Percentiles rank a stretch among this genome's conserved stretches.
These are phyloP conservation scores for Australoheros facetus DNA, from an alignment of 2,797 vertebrate genomes.

Conservation along the genomic window DNA sequence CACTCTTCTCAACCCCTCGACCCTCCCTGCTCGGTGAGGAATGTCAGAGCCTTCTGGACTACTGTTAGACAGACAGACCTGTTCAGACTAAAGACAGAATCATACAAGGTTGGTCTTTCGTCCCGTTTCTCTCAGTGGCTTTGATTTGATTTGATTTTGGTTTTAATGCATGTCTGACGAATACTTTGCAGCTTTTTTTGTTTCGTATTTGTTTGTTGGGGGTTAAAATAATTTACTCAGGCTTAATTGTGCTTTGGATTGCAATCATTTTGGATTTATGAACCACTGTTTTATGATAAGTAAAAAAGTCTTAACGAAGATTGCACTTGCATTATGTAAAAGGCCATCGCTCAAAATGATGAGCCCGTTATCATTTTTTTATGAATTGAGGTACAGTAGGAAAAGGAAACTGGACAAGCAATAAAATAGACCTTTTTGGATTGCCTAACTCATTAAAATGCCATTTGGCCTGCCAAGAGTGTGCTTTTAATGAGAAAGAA, in stretches of 20 bases:
- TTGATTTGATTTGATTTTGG: neutral
- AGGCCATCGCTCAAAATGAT: slow-evolving; percentile 13
- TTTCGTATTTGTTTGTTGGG: neutral
- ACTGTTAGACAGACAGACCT: slow-evolving; percentile 55
- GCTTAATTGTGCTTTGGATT: neutral
- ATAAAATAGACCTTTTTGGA: slow-evolving; percentile 31
- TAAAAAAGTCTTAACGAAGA: slow-evolving; percentile 6
- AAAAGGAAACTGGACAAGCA: slow-evolving; percentile 40
- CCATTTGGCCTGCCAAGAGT: slow-evolving; percentile 41
- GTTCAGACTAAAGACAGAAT: slow-evolving; percentile 47
- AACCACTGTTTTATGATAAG: neutral
- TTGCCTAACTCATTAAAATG: slow-evolving; percentile 52
- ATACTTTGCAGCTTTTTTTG: neutral
- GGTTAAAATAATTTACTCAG: neutral
- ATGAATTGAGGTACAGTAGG: slow-evolving; percentile 33
- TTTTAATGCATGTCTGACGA: slow-evolving; percentile 12
- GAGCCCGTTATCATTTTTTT: neutral
- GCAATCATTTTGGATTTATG: neutral
- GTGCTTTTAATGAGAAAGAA: slow-evolving; percentile 44
- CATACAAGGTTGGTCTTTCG: slow-evolving; percentile 63
- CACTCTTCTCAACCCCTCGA: slow-evolving; percentile 8
- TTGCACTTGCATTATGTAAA: slow-evolving; percentile 21
- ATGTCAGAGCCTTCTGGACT: slow-evolving; percentile 59
- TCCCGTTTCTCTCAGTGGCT: slow-evolving; percentile 21
- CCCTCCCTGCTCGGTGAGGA: slow-evolving; percentile 55